Evolutionary conservation across 2,888 invertebrate genomes (phyloP).

Genomic region (Stenotaenia linearis): DNA sequence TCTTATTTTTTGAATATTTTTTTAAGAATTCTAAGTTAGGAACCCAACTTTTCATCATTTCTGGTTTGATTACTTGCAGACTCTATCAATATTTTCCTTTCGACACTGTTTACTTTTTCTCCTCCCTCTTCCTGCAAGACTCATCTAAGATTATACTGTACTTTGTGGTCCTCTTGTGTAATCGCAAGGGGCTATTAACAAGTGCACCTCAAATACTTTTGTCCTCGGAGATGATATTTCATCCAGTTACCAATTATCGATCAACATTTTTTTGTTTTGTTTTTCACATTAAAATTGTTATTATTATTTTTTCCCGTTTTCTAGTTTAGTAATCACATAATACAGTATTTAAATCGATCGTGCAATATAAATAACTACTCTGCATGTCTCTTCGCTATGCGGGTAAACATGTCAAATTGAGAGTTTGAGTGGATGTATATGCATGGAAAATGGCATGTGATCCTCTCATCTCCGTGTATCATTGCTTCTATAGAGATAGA

Average conservation of each 20-base stretch:
- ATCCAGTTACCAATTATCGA: not conserved
- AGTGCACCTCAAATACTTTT: not conserved
- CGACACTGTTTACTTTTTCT: not conserved
- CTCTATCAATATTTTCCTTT: not conserved
- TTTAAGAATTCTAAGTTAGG: not conserved
- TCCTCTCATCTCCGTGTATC: not conserved
- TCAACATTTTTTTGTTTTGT: not conserved
- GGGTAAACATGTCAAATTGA: not conserved
- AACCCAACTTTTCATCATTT: not conserved
- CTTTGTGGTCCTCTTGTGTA: not conserved
- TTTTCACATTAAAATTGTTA: not conserved
- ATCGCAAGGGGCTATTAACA: not conserved
- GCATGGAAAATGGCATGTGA: constrained; percentile 17
- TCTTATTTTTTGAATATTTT: too few species aligned
- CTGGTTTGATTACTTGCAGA: not conserved
- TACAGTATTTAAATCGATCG: not conserved
- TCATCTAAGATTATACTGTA: not conserved
- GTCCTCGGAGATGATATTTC: not conserved
- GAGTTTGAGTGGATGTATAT: constrained; percentile 10
- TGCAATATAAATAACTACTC: not conserved
- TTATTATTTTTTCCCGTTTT: not conserved
- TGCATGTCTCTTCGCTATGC: not conserved
- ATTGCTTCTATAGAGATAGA: not conserved
- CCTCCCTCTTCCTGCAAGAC: not conserved
- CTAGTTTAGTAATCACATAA: too few species aligned